Evolutionary conservation across 2,797 vertebrate genomes (phyloP), one percentile per base, ranked within the genome.

Genomic region (Myotis daubentonii): DNA sequence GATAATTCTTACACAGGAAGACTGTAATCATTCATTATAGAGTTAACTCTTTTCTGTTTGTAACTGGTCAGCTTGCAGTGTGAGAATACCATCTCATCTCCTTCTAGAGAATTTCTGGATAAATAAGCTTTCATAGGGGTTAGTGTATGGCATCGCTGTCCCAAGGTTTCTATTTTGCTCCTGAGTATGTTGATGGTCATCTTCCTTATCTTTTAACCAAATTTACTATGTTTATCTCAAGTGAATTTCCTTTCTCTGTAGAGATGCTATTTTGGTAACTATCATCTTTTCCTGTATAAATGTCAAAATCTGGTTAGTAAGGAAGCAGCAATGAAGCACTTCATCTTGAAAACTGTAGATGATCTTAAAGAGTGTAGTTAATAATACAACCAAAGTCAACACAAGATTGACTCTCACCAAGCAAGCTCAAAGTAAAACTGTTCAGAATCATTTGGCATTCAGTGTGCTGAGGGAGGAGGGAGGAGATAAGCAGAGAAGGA

Each of bases 231-330:
- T 87, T 89, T n/a, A 49, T 57, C 47, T 75, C 17, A 23, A 38
- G 41, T 5, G 55, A 66, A 74, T 53, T 79, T 88, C 84, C 87
- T 92, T 85, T 62, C 87, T 85, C 80, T 36, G 16, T 1, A 16
- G 71, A 75, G 84, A 47, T 38, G 71, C 87, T 75, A n/a, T 95
- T 95, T 96, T 28, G 8, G 78, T 44, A 55, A n/a, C 4, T 16
- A 19, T 30, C 13, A 17, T 68, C 38, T 82, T 94, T 81, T 86
- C 87, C 89, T 86, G 36, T 30, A 78, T 66, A 81, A 83, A 38
- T 68, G 41, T 93, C 91, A 78, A 85, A 85, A 49, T 80, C 75
- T 72, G 23, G 65, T 89, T 84, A 23, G 60, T 66, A 74, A 94
- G 92, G 70, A 89, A 94, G 75, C 44, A 66, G 47, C 19, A 41